phyloP scores from a whole-genome alignment of 2,113 vertebrate species.

The Platichthys flesus region DNA sequence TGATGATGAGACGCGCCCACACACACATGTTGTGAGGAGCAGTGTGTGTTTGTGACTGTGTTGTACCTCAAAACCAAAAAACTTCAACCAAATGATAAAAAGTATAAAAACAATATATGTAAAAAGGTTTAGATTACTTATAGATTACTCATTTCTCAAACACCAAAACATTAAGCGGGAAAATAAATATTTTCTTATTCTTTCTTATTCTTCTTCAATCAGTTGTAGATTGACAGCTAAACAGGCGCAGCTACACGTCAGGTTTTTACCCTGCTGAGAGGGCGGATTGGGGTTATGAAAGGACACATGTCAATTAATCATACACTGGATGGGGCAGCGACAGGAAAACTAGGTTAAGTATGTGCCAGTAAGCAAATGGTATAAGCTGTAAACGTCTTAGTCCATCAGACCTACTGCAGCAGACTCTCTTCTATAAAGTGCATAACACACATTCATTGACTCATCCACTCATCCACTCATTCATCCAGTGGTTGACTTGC shows the following conservation, averaged over 20 bases:
- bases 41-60: not conserved
- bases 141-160: no score
- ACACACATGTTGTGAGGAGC: not conserved
- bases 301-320: slow-evolving; percentile 43
- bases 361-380: slow-evolving; percentile 30
- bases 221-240: no score
- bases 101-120: not conserved
- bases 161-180: no score
- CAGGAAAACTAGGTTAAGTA: slow-evolving; percentile 58
- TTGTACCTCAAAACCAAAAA: not conserved
- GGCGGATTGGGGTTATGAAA: slow-evolving; percentile 27
- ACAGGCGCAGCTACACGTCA: not conserved
- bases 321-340: slow-evolving; percentile 4
- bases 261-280: slow-evolving; percentile 27
- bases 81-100: not conserved
- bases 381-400: slow-evolving; percentile 60
- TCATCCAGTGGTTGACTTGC: not conserved
- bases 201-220: no score
- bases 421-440: not conserved
- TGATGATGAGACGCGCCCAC: not conserved
- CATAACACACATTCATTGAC: not conserved
- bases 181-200: no score
- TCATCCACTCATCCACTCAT: slow-evolving; percentile 1
- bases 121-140: not conserved
- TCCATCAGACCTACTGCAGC: slow-evolving; percentile 29